These are phyloP conservation scores for Erebia epiphron DNA, from an alignment of 2,888 invertebrate species.

Conservation along the genomic window DNA sequence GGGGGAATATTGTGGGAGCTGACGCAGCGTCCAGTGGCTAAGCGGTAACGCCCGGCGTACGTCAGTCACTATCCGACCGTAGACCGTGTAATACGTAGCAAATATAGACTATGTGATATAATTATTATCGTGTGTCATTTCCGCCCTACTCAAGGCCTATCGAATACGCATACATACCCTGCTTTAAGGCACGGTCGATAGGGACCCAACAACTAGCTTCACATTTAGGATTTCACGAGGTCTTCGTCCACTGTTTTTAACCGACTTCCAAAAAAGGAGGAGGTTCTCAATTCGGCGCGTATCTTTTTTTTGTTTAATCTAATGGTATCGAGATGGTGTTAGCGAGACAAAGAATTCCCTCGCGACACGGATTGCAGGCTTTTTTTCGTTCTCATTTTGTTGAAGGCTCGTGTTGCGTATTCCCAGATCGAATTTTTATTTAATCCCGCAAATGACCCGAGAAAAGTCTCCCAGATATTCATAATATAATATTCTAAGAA, in stretches of 20 bases:
- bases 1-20: no score
- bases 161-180: no score
- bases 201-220: neutral
- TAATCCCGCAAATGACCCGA: conserved; percentile 2
- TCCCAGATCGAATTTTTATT: conserved; percentile 11
- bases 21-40: no score
- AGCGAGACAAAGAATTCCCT: neutral
- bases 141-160: no score
- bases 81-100: no score
- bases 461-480: neutral
- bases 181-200: no score
- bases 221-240: neutral
- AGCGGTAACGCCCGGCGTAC: no score
- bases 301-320: neutral
- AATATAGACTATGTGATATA: no score
- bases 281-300: no score
- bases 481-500: neutral
- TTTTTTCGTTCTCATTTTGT: conserved; percentile 2
- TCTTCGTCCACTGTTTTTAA: neutral
- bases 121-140: no score
- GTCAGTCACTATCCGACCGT: no score
- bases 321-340: neutral
- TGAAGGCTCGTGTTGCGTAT: neutral
- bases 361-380: neutral
- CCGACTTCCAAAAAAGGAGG: no score